Base-by-base conservation (phyloP, 2,888 invertebrate genomes). In the Chloromyia formosa region DNA sequence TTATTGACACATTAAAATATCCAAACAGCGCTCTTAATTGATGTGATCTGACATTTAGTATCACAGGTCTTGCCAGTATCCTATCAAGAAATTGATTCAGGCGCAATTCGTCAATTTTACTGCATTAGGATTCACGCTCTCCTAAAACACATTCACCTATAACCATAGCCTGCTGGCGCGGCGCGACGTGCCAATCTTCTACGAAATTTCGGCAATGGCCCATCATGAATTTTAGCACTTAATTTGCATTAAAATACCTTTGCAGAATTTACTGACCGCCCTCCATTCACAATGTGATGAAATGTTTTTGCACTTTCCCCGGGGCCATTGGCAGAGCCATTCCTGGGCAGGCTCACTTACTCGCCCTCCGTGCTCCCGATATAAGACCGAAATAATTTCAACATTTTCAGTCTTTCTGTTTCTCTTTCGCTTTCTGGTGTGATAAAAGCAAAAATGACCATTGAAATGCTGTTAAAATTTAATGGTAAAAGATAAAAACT, bases 161-260 rank as follows among this genome's bases (percentile, higher is more conserved):
- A 22, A n/a, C 22, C 22, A n/a, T 49, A 3, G 42, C 4, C 20
- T 14, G 7, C 27, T 35, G 27, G 27, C 27, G 7, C 27, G 27
- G 27, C 7, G 27, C 7, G 27, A 35, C 27, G 27, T 2, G 3
- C 7, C 7, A 4, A 35, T 35, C 7, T 35, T 7, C 2, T 4
- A 35, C 27, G 3, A 35, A 35, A 35, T 35, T 35, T 35, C 27
- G 2, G 7, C 27, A 35, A 35, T 35, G 27, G 27, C 22, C 18
- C 66, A 22, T 66, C 66, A 49, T 35, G 66, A 66, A 66, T 66
- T 66, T 66, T 49, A 66, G 45, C 66, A 66, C 66, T 71, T 71
- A 71, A 71, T 71, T 71, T 71, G 42, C 58, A 35, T 56, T 71
- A 58, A 71, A 71, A 71, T 56, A 71, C 71, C 71, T 71, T 71